A percentile compares a stretch with the other conserved stretches of the same genome.
phyloP scores from a whole-genome alignment of 37 sponge, comb jelly and placozoan species.

The Agelas oroides region DNA sequence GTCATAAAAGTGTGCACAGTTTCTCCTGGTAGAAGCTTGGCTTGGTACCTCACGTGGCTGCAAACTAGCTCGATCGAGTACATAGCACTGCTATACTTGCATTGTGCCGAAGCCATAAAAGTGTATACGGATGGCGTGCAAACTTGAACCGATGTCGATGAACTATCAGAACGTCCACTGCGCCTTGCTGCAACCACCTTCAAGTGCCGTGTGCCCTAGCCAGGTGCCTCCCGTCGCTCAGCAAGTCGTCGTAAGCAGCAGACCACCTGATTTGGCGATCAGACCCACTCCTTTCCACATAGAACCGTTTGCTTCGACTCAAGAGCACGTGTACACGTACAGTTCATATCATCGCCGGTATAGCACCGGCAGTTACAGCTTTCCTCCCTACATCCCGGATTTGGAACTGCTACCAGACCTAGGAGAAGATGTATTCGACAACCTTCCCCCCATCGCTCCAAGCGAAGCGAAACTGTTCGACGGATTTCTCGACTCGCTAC shows the following conservation, averaged over 20 bases:
- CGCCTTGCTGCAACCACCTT: conserved; percentile 28
- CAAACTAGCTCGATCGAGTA: no score
- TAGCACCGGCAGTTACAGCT: conserved; percentile 13
- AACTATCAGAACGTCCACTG: conserved; percentile 68
- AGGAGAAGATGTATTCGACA: conserved; percentile 43
- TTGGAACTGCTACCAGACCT: conserved; percentile 31
- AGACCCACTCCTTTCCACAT: background rate
- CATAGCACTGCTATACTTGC: no score
- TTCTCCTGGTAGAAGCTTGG: no score
- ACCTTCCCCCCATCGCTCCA: conserved; percentile 28
- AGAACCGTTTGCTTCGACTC: conserved; percentile 15
- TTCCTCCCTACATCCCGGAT: conserved; percentile 27
- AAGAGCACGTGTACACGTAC: conserved; percentile 27
- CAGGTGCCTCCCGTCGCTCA: background rate
- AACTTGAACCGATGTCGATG: conserved; percentile 67
- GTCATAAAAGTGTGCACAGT: no score
- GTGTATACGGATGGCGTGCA: conserved; percentile 64
- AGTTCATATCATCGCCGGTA: conserved; percentile 2
- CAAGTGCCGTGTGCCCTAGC: background rate
- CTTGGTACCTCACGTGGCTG: no score
- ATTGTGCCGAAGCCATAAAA: no score
- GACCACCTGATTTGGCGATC: background rate
- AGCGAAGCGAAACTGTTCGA: conserved; percentile 37
- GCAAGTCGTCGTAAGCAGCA: background rate
- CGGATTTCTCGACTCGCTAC: conserved; percentile 43